Base-by-base conservation (phyloP, 2,888 invertebrate genomes). In the Bombylius major region DNA sequence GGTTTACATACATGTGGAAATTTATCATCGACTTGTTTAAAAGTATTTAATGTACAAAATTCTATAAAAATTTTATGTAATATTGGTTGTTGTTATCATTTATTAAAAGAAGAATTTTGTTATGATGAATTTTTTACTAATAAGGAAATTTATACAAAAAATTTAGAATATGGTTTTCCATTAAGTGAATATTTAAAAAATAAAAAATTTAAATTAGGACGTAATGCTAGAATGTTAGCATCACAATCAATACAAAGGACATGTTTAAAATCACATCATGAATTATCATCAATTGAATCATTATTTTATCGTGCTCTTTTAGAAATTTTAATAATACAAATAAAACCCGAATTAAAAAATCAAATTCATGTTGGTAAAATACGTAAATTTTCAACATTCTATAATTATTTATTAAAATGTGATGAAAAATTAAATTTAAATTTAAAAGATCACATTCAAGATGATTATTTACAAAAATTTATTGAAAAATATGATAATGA, bases 1-100 rank as follows among this genome's bases (percentile, higher is more conserved):
- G 94, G 94, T 12, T 77, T 95, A 8, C 95, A 95, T 68, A 92
- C 94, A 0, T 95, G 95, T 70, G 95, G 95, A 0, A 83, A 88
- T 73, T 75, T 95, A 7, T 86, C 87, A 0, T 77, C 89, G 2
- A 82, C 82, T 12, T 83, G 84, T 47, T 73, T 93, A 1, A 80
- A 81, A 59, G 76, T 89, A 13, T 94, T 90, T 68, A 67, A 76
- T 5, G 64, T 71, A 0, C 80, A 80, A 57, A 56, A 74, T 0
- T 67, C 77, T 34, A 77, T 84, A 0, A 76, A 75, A 57, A 78
- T 81, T 0, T 68, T 93, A 1, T 85, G 89, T 65, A 87, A 86
- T 67, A 87, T 95, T 45, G 90, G 92, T 0, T 96, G 95, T 69
- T 95, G 95, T 69, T 94, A 93, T 74, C 90, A 95, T 71, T 77